Conservation (phyloP, 2,797 vertebrate species). For the Selene dorsalis region DNA sequence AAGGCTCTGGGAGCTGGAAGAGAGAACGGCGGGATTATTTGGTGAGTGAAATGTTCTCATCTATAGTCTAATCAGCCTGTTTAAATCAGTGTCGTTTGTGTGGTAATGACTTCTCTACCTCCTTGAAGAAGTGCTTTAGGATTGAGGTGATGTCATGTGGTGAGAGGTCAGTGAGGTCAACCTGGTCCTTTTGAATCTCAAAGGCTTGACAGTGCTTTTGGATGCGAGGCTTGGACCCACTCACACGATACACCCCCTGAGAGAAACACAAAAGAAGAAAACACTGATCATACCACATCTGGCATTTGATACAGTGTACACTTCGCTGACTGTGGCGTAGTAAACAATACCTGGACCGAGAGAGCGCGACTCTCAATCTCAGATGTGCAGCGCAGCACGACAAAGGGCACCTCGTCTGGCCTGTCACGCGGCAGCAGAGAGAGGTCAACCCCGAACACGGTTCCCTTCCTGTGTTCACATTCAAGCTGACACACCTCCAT, state of each 20-base stretch:
- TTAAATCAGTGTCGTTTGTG: neutral
- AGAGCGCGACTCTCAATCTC: conserved; percentile 93
- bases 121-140: conserved; percentile 95
- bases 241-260: conserved; percentile 94
- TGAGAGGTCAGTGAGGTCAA: conserved; percentile 91
- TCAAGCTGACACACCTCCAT: conserved; percentile 89
- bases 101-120: conserved; percentile 80
- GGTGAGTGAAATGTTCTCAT: neutral
- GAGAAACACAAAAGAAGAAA: conserved; percentile 25
- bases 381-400: conserved; percentile 88
- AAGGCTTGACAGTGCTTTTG: conserved; percentile 93
- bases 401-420: conserved; percentile 88
- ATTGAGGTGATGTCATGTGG: conserved; percentile 93
- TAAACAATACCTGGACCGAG: conserved; percentile 86
- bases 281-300: neutral
- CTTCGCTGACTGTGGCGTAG: neutral
- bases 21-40: conserved; percentile 23
- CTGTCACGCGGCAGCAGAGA: conserved; percentile 82
- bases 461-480: conserved; percentile 87
- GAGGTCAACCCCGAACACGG: conserved; percentile 90
- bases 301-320: neutral
- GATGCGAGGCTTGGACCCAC: conserved; percentile 92
- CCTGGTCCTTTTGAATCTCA: conserved; percentile 88
- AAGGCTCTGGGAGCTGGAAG: conserved; percentile 89
- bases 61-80: neutral